Conservation (phyloP, 2,888 invertebrate genomes). For the Mythimna impura region DNA sequence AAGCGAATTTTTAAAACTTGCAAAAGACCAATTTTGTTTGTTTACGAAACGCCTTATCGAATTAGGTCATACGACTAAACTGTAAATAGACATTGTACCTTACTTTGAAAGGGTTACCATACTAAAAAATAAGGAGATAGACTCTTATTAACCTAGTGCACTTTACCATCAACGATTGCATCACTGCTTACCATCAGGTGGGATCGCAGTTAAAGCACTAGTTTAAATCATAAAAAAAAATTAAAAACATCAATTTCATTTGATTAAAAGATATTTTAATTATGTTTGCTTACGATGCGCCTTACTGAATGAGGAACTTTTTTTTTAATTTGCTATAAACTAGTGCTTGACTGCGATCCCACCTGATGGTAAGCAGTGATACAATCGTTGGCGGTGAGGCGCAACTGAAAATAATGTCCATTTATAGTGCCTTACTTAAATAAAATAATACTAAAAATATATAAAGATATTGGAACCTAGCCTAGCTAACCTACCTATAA, state of each 20-base stretch:
- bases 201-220: too few relatives aligned
- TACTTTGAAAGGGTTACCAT: background rate
- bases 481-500: background rate
- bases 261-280: background rate
- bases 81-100: background rate
- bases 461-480: background rate
- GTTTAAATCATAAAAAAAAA: background rate
- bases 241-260: background rate
- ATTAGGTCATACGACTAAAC: background rate
- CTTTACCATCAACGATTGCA: too few relatives aligned
- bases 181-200: too few relatives aligned
- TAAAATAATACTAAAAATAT: too few relatives aligned
- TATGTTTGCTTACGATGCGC: too few relatives aligned
- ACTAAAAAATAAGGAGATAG: background rate
- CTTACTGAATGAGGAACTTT: too few relatives aligned
- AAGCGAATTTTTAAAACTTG: constrained; percentile 30
- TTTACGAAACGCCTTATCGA: background rate
- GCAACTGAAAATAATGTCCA: too few relatives aligned
- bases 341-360: too few relatives aligned
- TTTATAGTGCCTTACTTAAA: too few relatives aligned
- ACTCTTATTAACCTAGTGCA: background rate
- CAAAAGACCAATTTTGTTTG: constrained; percentile 23
- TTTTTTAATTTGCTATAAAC: too few relatives aligned
- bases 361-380: too few relatives aligned
- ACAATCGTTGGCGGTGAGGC: too few relatives aligned